Evolutionary conservation across 2,797 vertebrate genomes (phyloP).

Genomic region (Acanthornis magna): DNA sequence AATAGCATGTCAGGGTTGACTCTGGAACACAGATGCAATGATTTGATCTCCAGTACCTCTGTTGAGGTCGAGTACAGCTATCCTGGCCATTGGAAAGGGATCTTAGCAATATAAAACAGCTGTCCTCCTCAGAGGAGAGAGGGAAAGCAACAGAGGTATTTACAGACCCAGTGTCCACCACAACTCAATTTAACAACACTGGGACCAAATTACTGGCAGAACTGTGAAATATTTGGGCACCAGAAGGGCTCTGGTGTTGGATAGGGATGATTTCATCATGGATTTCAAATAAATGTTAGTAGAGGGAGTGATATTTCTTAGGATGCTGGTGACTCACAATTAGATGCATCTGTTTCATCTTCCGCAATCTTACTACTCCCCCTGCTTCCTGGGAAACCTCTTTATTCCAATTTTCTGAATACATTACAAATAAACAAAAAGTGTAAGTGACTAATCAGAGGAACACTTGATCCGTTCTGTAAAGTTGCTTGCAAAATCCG

Average conservation of each 20-base stretch:
- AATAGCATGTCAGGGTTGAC: conserved; percentile 20
- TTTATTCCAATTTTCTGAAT: background rate
- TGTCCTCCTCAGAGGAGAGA: background rate
- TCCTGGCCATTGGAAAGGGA: background rate
- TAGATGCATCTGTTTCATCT: conserved; percentile 24
- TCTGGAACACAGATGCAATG: background rate
- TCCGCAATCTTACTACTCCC: background rate
- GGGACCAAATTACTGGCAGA: background rate
- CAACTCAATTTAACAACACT: background rate
- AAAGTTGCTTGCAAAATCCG: background rate
- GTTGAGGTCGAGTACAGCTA: background rate
- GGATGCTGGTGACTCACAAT: conserved; percentile 4
- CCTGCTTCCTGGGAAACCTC: conserved; percentile 5
- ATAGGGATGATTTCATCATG: background rate
- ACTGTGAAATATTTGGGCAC: background rate
- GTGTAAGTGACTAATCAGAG: background rate
- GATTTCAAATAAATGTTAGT: conserved; percentile 8
- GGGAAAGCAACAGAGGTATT: background rate
- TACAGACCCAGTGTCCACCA: background rate
- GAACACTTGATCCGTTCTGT: background rate
- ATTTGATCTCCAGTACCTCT: background rate
- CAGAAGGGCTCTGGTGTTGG: background rate
- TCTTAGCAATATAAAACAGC: background rate
- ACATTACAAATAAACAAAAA: background rate
- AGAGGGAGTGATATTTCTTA: background rate